Conservation (phyloP, 2,797 vertebrate genomes). For the Phrynocephalus forsythii region DNA sequence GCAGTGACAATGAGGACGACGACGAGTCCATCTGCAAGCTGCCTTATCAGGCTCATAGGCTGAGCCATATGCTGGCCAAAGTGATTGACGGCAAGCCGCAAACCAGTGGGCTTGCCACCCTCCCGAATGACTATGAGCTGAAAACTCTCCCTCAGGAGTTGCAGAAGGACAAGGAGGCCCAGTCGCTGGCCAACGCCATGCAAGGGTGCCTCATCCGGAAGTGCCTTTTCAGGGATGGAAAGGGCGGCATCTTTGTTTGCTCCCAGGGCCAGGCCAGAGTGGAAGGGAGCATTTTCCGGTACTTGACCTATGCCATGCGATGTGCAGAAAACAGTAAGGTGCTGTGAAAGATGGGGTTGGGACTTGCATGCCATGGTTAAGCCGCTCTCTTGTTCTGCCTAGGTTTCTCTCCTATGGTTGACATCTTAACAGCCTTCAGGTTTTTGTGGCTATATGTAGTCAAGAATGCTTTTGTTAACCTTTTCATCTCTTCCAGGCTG, state of each 20-base stretch:
- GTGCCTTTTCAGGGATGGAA: constrained; percentile 89
- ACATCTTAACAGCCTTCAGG: neutral
- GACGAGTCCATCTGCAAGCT: constrained; percentile 77
- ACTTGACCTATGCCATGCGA: constrained; percentile 86
- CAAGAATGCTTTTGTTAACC: rapidly evolving
- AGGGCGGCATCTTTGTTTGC: constrained; percentile 87
- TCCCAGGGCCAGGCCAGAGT: constrained; percentile 87
- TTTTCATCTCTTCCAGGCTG: rapidly evolving
- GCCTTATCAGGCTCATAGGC: constrained; percentile 81
- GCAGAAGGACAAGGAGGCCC: constrained; percentile 86
- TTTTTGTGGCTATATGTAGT: neutral
- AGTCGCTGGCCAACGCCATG: constrained; percentile 79
- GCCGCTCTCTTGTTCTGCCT: neutral
- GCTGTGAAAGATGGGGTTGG: constrained; percentile 48
- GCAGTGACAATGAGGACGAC: constrained; percentile 78
- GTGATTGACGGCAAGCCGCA: constrained; percentile 63
- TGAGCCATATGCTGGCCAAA: constrained; percentile 81
- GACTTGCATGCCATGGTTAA: constrained; percentile 11
- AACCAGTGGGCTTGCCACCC: constrained; percentile 76
- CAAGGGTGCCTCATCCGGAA: constrained; percentile 86
- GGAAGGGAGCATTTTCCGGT: constrained; percentile 87
- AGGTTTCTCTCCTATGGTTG: neutral
- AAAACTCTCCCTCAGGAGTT: constrained; percentile 87
- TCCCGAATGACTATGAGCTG: constrained; percentile 79
- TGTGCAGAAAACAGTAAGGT: constrained; percentile 91